Percentiles rank a stretch among this genome's conserved stretches.
These are phyloP conservation scores for Lycocerus yunnanus DNA, from an alignment of 2,888 invertebrate genomes.

Conservation along the genomic window DNA sequence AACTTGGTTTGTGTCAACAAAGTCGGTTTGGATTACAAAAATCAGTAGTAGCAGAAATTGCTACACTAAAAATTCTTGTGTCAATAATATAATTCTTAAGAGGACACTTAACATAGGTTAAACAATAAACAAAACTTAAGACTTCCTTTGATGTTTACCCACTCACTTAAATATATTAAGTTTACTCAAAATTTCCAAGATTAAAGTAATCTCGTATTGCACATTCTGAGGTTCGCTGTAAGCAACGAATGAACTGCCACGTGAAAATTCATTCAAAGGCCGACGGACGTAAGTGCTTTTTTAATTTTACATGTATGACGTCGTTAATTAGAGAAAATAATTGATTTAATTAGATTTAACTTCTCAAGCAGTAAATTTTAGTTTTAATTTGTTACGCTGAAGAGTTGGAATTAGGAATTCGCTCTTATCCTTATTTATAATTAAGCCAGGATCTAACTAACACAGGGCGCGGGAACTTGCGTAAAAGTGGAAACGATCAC, in stretches of 20 bases:
- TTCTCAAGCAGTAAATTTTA: background rate
- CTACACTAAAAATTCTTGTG: background rate
- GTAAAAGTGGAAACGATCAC: no score
- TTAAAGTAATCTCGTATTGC: background rate
- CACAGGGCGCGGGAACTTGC: no score
- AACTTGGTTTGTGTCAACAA: background rate
- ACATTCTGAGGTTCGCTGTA: background rate
- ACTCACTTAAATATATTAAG: background rate
- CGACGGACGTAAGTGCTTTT: no score
- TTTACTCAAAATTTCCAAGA: background rate
- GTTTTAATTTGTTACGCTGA: background rate
- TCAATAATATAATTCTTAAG: background rate
- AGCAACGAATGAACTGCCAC: background rate
- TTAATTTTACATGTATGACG: no score
- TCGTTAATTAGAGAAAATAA: no score
- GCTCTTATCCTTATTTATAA: background rate
- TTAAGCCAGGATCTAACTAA: no score
- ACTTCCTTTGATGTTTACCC: background rate
- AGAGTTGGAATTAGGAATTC: background rate
- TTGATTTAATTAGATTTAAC: background rate
- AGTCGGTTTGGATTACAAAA: background rate
- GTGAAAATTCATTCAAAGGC: no score
- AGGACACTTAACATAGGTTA: background rate
- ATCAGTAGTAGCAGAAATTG: background rate
- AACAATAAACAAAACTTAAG: background rate